A percentile compares a stretch with the other conserved stretches of the same genome.
phyloP scores from a whole-genome alignment of 2,113 vertebrate species.

The Grantiella picta region DNA sequence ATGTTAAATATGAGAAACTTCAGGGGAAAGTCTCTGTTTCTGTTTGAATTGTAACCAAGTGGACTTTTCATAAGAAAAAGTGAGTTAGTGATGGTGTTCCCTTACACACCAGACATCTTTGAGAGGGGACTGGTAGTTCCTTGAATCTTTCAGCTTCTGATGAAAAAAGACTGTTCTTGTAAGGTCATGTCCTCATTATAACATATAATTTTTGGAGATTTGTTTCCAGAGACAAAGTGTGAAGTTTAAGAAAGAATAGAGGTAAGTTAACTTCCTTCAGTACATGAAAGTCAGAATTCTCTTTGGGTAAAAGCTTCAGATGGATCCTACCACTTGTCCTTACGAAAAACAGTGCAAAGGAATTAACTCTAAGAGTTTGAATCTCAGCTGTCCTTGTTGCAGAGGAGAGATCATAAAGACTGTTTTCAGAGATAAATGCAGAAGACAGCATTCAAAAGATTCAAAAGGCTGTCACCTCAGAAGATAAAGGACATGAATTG shows the following conservation, averaged over 20 bases:
- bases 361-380: conserved; percentile 8
- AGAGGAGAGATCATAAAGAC: conserved; percentile 14
- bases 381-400: conserved; percentile 13
- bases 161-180: not conserved
- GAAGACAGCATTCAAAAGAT: conserved; percentile 29
- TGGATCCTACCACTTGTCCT: not conserved
- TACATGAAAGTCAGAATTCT: conserved; percentile 33
- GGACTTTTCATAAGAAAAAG: not conserved
- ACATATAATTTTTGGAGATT: conserved; percentile 29
- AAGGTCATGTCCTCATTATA: conserved; percentile 8
- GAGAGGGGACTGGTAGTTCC: not conserved
- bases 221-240: not conserved
- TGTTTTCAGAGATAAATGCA: conserved; percentile 52
- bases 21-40: not conserved
- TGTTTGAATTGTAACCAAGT: not conserved
- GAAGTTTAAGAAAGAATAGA: conserved; percentile 30
- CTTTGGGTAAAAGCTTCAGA: conserved; percentile 6
- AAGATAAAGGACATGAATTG: conserved; percentile 45
- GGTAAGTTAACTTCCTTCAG: conserved; percentile 18
- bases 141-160: conserved; percentile 2
- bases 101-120: not conserved
- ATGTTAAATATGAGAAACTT: not conserved
- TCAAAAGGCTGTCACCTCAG: conserved; percentile 39
- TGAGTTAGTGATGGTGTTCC: not conserved
- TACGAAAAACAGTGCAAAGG: conserved; percentile 19